Base-by-base conservation (phyloP, 1,140 invertebrate genomes). In the Drosophila teissieri region DNA sequence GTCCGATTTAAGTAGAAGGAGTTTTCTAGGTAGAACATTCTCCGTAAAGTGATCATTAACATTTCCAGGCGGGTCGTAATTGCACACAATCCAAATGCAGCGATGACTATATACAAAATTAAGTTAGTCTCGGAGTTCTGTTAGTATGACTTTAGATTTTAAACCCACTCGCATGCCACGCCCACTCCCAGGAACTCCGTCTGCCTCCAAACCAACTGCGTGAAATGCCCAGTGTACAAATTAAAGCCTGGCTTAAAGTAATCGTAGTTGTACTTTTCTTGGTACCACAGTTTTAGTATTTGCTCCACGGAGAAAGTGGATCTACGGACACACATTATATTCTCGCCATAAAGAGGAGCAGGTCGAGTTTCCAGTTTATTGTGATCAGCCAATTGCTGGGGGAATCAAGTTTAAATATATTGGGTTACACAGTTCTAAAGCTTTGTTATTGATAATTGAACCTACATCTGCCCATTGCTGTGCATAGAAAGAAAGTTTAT, bases 11-110 rank as follows among this genome's bases (percentile, higher is more conserved):
- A 44, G 44, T 3, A 39, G 19, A 39, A 37, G 8, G 0, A 19
- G 7, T 57, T 3, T 65, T 67, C 73, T 40, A 2, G 89, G 92
- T 10, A 93, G 92, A 2, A 96, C 95, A 85, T 96, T 96, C 10
- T 94, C 93, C 14, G 92, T 89, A 73, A 95, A 97, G 51, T 93
- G 93, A 1, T 95, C 95, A 0, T 95, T 73, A 51, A 95, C 94
- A 90, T 97, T 97, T 4, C 96, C 96, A 3, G 95, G 93, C 1
- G 96, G 96, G 91, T 94, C 93, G 82, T 97, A 97, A 84, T 96
- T 96, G 58, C 95, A 95, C 0, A 97, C 96, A 2, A 96, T 95
- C 80, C 81, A 90, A 27, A 83, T 91, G 22, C 5, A 14, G 3
- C 19, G 39, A 19, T 24, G 11, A 34, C 63, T 67, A 5, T 0